Evolutionary conservation across 2,888 invertebrate species (phyloP).

Genomic region (Luffia ferchaultella): DNA sequence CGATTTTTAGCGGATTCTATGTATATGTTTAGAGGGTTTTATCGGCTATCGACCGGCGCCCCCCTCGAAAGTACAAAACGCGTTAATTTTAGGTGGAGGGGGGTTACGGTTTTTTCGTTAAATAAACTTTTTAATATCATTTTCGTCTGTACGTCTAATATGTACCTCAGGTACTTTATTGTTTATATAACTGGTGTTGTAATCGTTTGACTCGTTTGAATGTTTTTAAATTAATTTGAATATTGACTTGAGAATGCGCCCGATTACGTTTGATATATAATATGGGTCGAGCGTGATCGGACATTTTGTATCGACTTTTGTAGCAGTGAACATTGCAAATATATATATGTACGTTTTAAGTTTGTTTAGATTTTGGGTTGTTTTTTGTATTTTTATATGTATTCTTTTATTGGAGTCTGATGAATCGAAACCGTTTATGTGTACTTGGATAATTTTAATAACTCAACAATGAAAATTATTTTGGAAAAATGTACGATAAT

Average conservation of each 20-base stretch:
- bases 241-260: no score
- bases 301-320: background rate
- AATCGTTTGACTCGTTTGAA: background rate
- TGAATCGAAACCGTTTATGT: background rate
- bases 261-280: no score
- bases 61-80: background rate
- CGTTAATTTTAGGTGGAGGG: background rate
- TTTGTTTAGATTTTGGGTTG: background rate
- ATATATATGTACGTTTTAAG: background rate
- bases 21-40: no score
- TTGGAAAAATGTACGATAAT: no score
- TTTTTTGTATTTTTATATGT: background rate
- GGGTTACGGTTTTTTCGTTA: background rate
- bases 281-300: background rate
- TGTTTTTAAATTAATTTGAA: background rate
- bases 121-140: background rate
- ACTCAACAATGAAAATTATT: background rate
- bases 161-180: background rate
- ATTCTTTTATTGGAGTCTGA: background rate
- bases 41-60: background rate
- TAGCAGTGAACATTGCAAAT: background rate
- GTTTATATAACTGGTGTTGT: background rate
- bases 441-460: background rate
- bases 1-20: no score
- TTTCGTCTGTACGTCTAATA: background rate